phyloP scores from a whole-genome alignment of 2,888 invertebrate species.

The Leptinotarsa haldemani region DNA sequence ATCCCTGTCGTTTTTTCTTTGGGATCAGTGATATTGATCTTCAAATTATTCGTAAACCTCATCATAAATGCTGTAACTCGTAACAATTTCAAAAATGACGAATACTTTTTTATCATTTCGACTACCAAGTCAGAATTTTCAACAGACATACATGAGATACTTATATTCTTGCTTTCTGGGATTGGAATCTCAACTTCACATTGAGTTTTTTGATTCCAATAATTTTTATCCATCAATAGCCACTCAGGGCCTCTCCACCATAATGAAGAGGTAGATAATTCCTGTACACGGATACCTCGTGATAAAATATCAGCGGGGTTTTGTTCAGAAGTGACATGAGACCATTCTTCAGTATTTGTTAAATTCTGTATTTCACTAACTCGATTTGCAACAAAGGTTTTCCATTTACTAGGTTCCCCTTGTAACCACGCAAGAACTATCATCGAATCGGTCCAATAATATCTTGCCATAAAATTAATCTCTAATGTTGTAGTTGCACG shows the following conservation, averaged over 20 bases:
- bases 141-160: slow-evolving; percentile 1
- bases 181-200: not conserved
- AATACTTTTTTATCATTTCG: not conserved
- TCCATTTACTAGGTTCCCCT: not conserved
- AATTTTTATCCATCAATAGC: slow-evolving; percentile 1
- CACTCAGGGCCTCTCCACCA: slow-evolving; percentile 2
- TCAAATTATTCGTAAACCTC: not conserved
- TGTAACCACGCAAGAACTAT: slow-evolving; percentile 13
- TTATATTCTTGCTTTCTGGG: not conserved
- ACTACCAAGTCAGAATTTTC: slow-evolving; percentile 6
- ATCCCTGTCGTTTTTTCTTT: slow-evolving; percentile 3
- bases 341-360: slow-evolving; percentile 2
- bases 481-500: not conserved
- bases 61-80: not conserved
- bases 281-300: not conserved
- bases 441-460: slow-evolving; percentile 20
- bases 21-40: not conserved
- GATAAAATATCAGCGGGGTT: not conserved
- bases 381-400: not conserved
- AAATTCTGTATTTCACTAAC: slow-evolving; percentile 4
- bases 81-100: slow-evolving; percentile 2
- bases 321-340: slow-evolving; percentile 1
- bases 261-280: slow-evolving; percentile 1
- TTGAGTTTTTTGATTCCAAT: not conserved
- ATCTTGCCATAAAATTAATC: slow-evolving; percentile 9